phyloP scores from a whole-genome alignment of 2,888 invertebrate genomes.

The Heliconius charithonia region DNA sequence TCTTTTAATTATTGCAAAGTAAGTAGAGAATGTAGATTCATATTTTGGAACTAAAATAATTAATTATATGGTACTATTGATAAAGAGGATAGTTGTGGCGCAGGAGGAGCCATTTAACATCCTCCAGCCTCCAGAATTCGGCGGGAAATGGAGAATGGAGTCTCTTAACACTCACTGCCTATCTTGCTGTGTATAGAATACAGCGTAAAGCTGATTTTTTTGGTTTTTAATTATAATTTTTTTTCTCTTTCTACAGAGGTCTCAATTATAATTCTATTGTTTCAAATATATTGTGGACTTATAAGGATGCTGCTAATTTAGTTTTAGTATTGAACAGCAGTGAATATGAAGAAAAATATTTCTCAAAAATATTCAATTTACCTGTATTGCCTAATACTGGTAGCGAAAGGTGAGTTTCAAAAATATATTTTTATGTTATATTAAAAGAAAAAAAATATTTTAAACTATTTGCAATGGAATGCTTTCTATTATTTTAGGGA shows the following conservation, averaged over 20 bases:
- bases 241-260: constrained; percentile 85
- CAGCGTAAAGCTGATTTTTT: no score
- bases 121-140: no score
- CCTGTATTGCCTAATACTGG: constrained; percentile 72
- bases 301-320: constrained; percentile 94
- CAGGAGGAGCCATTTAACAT: no score
- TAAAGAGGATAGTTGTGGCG: background rate
- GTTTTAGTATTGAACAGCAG: constrained; percentile 93
- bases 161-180: no score
- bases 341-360: constrained; percentile 92
- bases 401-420: constrained; percentile 75
- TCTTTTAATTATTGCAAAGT: constrained; percentile 93
- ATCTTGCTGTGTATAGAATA: no score
- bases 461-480: background rate
- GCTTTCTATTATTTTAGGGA: constrained; percentile 78
- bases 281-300: constrained; percentile 91
- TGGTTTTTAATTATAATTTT: background rate
- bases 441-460: background rate
- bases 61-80: background rate
- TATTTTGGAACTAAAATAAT: background rate
- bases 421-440: background rate
- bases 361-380: constrained; percentile 87
- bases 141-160: no score
- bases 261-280: constrained; percentile 90
- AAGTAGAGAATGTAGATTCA: background rate